A percentile compares a stretch with the other conserved stretches of the same genome.
Conservation (phyloP, 2,888 invertebrate genomes). For the Caenorhabditis auriculariae region DNA sequence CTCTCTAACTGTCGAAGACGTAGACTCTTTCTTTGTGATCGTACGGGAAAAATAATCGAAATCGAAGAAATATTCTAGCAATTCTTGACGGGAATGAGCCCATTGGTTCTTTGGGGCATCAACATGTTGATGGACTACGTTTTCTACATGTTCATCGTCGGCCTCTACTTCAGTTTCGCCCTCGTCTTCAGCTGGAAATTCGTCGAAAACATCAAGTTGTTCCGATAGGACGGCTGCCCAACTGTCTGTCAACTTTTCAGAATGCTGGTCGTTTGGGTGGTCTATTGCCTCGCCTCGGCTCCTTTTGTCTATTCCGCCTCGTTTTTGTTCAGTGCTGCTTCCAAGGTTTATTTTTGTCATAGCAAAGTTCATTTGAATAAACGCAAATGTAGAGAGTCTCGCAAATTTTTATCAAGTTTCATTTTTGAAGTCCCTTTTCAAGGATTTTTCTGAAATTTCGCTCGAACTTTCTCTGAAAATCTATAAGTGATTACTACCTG, state of each 20-base stretch:
- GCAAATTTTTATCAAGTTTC: too few relatives aligned
- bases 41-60: too few relatives aligned
- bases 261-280: conserved; percentile 26
- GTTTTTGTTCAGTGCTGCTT: conserved; percentile 36
- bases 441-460: too few relatives aligned
- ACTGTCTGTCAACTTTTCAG: conserved; percentile 15
- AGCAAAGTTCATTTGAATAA: too few relatives aligned
- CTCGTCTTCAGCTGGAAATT: not conserved
- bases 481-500: too few relatives aligned
- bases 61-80: conserved; percentile 33
- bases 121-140: conserved; percentile 7
- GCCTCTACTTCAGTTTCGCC: conserved; percentile 9
- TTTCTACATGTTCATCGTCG: conserved; percentile 6
- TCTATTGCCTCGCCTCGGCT: conserved; percentile 38
- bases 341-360: too few relatives aligned
- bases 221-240: not conserved
- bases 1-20: too few relatives aligned
- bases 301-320: conserved; percentile 40
- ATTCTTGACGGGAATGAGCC: conserved; percentile 45
- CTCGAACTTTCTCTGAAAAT: too few relatives aligned
- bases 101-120: conserved; percentile 39
- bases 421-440: too few relatives aligned
- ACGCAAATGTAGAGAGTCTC: too few relatives aligned
- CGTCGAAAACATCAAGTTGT: not conserved
- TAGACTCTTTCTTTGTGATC: too few relatives aligned